Evolutionary conservation across 2,113 vertebrate species (phyloP).

Genomic region (Ctenodactylus gundi): DNA sequence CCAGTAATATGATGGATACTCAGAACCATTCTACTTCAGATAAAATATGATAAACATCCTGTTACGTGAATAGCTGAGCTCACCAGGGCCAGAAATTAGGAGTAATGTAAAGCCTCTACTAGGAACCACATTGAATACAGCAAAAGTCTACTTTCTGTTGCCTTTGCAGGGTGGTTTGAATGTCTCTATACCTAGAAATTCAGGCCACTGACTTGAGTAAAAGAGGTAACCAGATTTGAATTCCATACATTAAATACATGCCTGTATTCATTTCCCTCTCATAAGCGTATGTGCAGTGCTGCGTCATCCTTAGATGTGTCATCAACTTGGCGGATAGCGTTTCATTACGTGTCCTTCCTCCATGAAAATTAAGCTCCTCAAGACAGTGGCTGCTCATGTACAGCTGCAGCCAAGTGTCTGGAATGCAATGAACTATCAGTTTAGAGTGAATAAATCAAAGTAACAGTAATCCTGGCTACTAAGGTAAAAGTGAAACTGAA

Average conservation of each 20-base stretch:
- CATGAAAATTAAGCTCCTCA: neutral
- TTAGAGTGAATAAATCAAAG: neutral
- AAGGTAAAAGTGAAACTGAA: constrained; percentile 2
- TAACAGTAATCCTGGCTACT: neutral
- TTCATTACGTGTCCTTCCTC: neutral
- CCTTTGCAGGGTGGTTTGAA: neutral
- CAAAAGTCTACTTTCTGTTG: neutral
- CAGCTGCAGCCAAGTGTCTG: neutral
- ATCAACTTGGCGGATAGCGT: neutral
- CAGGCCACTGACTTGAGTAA: neutral
- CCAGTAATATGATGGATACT: neutral
- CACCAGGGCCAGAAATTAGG: neutral
- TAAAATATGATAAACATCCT: neutral
- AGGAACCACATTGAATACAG: neutral
- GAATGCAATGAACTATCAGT: neutral
- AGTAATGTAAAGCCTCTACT: neutral
- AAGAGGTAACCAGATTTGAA: neutral
- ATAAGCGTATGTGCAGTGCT: rapidly evolving
- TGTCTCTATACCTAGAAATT: neutral
- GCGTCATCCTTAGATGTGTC: neutral
- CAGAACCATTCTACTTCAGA: neutral
- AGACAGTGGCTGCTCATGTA: neutral
- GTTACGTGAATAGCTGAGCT: neutral
- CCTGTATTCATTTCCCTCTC: neutral
- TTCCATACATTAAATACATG: neutral